Base-by-base conservation (phyloP, 2,113 vertebrate genomes). In the Nibea coibor region DNA sequence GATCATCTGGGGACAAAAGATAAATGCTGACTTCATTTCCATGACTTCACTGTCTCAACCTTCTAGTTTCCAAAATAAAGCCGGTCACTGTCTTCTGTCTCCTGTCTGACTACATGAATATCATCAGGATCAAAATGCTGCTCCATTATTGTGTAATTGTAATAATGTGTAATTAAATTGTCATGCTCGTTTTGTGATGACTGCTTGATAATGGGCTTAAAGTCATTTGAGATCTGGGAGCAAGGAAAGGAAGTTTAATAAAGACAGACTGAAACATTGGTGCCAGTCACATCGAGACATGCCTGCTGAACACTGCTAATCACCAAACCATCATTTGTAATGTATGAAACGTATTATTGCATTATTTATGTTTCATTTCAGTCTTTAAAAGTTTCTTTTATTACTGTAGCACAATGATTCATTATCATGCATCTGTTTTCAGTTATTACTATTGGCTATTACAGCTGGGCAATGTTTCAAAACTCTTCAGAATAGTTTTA, bases 41-140 rank as follows among this genome's bases (percentile, higher is more conserved):
- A 72, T 84, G 59, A 88, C 75, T 59, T 90, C 78, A 86, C 24
- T 20, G 57, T 78, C 56, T 50, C 47, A 39, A 74, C 11, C 19
- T 63, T 64, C 16, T 4, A 26, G 72, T 82, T 78, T 78, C 78
- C 58, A 70, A 78, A 83, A 61, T 79, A 72, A 72, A 64, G 43
- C 19, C 0, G 9, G 22, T 63, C 16, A 43, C 9, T 20, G 48
- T 71, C 57, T 35, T 45, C 22, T 51, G 57, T 65, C 24, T 75
- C 53, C n/a, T 28, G 45, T 81, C 9, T 12, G 20, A 65, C 35
- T 7, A 11, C 45, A 19, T 26, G 22, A 39, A n/a, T 12, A 63
- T 73, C 7, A 74, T 39, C 9, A 57, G 35, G 45, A 57, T 72
- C 31, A 39, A 63, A 20, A 16, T 45, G 20, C 24, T 42, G 11